Evolutionary conservation across 2,113 vertebrate genomes (phyloP).

Genomic region (Gymnocephalus cernua): DNA sequence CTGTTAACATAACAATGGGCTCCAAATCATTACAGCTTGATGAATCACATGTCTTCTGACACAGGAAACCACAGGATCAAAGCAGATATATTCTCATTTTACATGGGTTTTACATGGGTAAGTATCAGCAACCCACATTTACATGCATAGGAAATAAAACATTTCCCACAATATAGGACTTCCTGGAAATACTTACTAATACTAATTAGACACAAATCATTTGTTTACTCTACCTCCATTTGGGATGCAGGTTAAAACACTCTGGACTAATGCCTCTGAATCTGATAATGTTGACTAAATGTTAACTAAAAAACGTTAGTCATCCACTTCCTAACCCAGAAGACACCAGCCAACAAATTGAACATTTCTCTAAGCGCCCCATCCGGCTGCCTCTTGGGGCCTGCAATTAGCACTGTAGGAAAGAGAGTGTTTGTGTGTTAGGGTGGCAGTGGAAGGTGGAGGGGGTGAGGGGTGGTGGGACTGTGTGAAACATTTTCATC

Average conservation of each 20-base stretch:
- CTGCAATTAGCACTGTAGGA: conserved; percentile 89
- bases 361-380: conserved; percentile 76
- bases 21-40: background rate
- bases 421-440: conserved; percentile 50
- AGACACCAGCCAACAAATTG: conserved; percentile 83
- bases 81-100: background rate
- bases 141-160: background rate
- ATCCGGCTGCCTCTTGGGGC: conserved; percentile 85
- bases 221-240: background rate
- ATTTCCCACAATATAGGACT: background rate
- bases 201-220: background rate
- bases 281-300: background rate
- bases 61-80: background rate
- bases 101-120: background rate
- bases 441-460: conserved; percentile 39
- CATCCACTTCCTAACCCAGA: conserved; percentile 86
- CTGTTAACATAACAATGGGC: background rate
- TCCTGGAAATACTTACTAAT: background rate
- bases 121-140: background rate
- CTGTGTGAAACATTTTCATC: conserved; percentile 89
- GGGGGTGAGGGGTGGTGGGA: conserved; percentile 52
- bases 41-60: background rate
- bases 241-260: background rate
- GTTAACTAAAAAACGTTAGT: conserved; percentile 61
- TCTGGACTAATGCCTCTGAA: background rate